These are phyloP conservation scores for Eupristina koningsbergeri DNA, from an alignment of 1,140 invertebrate genomes.

Conservation along the genomic window DNA sequence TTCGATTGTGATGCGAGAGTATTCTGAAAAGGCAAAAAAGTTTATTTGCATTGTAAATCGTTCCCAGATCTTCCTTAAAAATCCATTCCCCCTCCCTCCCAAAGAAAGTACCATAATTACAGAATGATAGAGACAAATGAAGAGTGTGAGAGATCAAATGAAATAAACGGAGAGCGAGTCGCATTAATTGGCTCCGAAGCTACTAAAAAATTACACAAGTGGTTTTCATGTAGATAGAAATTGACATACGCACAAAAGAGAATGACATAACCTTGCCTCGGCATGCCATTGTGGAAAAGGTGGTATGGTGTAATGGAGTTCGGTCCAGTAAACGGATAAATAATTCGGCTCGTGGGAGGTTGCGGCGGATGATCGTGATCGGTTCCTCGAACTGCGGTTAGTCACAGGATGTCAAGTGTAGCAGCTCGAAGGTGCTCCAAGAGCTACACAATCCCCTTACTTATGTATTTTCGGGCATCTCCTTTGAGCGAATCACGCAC, in stretches of 20 bases:
- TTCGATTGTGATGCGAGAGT: constrained; percentile 55
- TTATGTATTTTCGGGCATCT: neutral
- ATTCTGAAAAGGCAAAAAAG: neutral
- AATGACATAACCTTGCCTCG: constrained; percentile 35
- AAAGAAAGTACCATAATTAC: neutral
- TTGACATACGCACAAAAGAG: constrained; percentile 38
- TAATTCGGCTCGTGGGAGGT: neutral
- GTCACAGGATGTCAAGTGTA: neutral
- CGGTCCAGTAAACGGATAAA: neutral
- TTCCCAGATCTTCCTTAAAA: neutral
- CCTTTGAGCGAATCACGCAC: neutral
- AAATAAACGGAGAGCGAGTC: neutral
- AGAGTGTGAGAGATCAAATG: neutral
- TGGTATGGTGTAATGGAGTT: neutral
- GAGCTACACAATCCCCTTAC: neutral
- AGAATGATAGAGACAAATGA: neutral
- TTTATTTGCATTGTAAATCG: neutral
- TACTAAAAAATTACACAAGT: neutral
- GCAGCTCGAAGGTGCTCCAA: neutral
- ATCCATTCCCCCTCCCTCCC: neutral
- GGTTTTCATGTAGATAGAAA: neutral
- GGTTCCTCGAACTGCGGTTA: neutral
- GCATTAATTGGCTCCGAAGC: neutral
- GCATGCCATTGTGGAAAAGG: neutral
- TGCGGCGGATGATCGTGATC: neutral